A percentile compares a stretch with the other conserved stretches of the same genome.
These are phyloP conservation scores for Apocheima hispidaria DNA, from an alignment of 2,888 invertebrate species.

Conservation along the genomic window DNA sequence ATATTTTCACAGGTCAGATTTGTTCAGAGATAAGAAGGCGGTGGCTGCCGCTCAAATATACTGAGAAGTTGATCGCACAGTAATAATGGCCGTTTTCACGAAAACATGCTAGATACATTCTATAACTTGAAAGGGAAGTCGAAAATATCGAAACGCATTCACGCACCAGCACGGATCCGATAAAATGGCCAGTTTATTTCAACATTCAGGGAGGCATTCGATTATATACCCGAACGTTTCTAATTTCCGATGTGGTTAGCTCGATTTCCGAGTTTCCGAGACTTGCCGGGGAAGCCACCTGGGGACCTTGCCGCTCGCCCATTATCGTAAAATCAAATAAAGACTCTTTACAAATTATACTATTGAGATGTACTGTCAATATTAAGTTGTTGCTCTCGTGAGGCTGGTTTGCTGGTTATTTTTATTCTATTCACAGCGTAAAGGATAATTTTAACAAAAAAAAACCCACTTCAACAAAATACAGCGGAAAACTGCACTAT, in stretches of 20 bases:
- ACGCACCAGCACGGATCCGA: conserved; percentile 56
- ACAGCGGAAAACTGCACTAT: no score
- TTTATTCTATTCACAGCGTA: background rate
- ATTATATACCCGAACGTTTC: conserved; percentile 84
- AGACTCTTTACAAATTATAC: conserved; percentile 70
- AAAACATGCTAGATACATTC: background rate
- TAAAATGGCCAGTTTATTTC: conserved; percentile 69
- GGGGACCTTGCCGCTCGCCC: conserved; percentile 69
- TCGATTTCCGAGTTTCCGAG: conserved; percentile 80
- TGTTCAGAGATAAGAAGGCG: no score
- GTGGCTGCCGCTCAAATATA: no score
- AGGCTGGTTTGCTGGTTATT: conserved; percentile 14
- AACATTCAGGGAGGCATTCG: conserved; percentile 76
- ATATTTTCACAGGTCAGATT: no score
- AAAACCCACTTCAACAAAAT: no score
- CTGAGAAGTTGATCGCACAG: no score
- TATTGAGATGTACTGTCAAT: conserved; percentile 68
- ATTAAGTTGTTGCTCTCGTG: conserved; percentile 32
- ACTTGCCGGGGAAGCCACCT: conserved; percentile 68
- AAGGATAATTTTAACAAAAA: background rate
- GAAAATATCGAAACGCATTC: conserved; percentile 51
- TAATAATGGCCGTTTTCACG: background rate
- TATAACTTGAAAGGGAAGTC: conserved; percentile 18
- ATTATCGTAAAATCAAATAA: conserved; percentile 81
- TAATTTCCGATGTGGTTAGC: conserved; percentile 86